Evolutionary conservation across 1,140 invertebrate species (phyloP).

Genomic region (Ylistrum balloti): DNA sequence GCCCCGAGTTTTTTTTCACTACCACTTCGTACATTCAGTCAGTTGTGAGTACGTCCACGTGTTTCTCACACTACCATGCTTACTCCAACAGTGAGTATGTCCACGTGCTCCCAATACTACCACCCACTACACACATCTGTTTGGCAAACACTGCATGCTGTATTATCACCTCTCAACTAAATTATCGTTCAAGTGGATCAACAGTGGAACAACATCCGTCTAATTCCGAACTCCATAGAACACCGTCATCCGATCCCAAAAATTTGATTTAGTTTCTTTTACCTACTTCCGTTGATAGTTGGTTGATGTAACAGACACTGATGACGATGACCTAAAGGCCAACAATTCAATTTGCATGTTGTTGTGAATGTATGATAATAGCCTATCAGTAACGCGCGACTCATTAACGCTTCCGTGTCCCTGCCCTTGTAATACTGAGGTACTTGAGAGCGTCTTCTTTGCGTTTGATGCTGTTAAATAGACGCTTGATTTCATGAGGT

Average conservation of each 20-base stretch:
- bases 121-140: constrained; percentile 15
- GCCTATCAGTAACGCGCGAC: background rate
- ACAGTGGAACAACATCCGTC: constrained; percentile 32
- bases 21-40: background rate
- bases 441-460: background rate
- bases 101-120: background rate
- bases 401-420: constrained; percentile 4
- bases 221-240: constrained; percentile 1
- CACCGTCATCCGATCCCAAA: constrained; percentile 22
- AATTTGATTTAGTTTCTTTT: constrained; percentile 32
- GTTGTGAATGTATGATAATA: constrained; percentile 35
- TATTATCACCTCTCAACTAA: constrained; percentile 3
- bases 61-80: background rate
- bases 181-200: constrained; percentile 34
- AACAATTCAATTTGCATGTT: constrained; percentile 35
- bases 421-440: background rate
- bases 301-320: constrained; percentile 6
- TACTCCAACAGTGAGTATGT: background rate
- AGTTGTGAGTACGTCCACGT: background rate
- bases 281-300: constrained; percentile 16
- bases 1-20: too few relatives aligned
- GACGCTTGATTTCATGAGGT: constrained; percentile 31
- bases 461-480: constrained; percentile 24
- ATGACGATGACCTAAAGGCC: background rate
- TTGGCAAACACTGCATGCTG: background rate